Evolutionary conservation across 2,888 invertebrate genomes (phyloP).

Genomic region (Anoplius nigerrimus): DNA sequence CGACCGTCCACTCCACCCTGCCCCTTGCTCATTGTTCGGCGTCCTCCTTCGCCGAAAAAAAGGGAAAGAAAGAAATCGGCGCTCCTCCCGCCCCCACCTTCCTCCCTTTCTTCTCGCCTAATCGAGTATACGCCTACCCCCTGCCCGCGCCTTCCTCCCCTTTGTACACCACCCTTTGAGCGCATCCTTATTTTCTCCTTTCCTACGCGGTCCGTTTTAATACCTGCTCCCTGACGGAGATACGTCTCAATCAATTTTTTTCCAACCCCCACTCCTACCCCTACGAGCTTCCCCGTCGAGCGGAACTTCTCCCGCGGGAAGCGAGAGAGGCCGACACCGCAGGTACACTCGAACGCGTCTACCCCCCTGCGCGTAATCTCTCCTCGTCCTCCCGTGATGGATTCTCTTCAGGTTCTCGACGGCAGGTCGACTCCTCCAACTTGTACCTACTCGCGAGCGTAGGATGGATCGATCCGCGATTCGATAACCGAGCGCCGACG

Average conservation of each 20-base stretch:
- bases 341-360: too few relatives aligned
- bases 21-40: too few relatives aligned
- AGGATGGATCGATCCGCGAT: neutral
- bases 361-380: too few relatives aligned
- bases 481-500: too few relatives aligned
- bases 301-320: too few relatives aligned
- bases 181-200: slow-evolving; percentile 1
- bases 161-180: slow-evolving; percentile 14
- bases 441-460: neutral
- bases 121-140: slow-evolving; percentile 1
- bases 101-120: slow-evolving; percentile 15
- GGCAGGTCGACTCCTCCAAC: neutral
- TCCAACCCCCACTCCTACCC: neutral
- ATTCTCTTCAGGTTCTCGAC: neutral
- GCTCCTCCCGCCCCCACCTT: neutral
- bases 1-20: neutral
- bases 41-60: too few relatives aligned
- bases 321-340: too few relatives aligned
- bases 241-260: neutral
- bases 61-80: neutral
- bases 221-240: neutral
- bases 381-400: too few relatives aligned
- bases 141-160: neutral
- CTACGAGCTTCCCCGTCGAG: too few relatives aligned
- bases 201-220: slow-evolving; percentile 5